A percentile compares a stretch with the other conserved stretches of the same genome.
These are phyloP conservation scores for Spea multiplicata DNA, from an alignment of 2,113 vertebrate species.

Conservation along the genomic window DNA sequence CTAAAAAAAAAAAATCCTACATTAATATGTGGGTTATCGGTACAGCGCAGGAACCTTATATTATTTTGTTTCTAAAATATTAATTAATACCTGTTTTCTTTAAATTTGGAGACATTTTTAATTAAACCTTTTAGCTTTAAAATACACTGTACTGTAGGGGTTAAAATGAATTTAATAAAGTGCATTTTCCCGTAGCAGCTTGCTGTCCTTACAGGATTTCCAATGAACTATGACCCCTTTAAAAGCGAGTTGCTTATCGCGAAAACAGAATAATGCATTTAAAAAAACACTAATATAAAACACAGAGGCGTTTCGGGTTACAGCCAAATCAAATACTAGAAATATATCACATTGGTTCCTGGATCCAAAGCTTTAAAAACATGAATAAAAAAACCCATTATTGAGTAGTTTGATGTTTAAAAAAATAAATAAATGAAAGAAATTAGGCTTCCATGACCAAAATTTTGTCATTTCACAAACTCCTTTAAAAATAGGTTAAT, in stretches of 20 bases:
- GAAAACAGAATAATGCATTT: conserved; percentile 29
- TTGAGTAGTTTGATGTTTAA: conserved; percentile 5
- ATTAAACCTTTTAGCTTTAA: conserved; percentile 18
- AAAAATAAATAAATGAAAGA: too few relatives aligned
- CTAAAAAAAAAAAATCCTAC: too few relatives aligned
- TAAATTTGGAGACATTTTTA: too few relatives aligned
- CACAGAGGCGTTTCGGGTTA: conserved; percentile 25
- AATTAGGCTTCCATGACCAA: too few relatives aligned
- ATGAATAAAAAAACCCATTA: conserved; percentile 3
- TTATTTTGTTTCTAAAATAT: too few relatives aligned
- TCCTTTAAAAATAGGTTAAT: too few relatives aligned
- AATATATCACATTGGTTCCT: conserved; percentile 10
- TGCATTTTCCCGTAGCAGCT: conserved; percentile 27
- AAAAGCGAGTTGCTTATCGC: conserved; percentile 24
- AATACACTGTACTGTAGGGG: conserved; percentile 17
- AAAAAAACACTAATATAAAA: conserved; percentile 1
- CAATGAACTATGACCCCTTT: conserved; percentile 29
- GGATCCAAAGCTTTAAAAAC: conserved; percentile 23
- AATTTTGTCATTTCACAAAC: too few relatives aligned
- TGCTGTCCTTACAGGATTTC: conserved; percentile 30
- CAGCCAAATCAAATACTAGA: conserved; percentile 35
- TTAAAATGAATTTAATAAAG: conserved; percentile 3
- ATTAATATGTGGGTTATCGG: too few relatives aligned
- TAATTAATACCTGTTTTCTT: too few relatives aligned
- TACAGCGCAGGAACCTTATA: too few relatives aligned